These are phyloP conservation scores for Epinotia ramella DNA, from an alignment of 2,888 invertebrate species.

Conservation along the genomic window DNA sequence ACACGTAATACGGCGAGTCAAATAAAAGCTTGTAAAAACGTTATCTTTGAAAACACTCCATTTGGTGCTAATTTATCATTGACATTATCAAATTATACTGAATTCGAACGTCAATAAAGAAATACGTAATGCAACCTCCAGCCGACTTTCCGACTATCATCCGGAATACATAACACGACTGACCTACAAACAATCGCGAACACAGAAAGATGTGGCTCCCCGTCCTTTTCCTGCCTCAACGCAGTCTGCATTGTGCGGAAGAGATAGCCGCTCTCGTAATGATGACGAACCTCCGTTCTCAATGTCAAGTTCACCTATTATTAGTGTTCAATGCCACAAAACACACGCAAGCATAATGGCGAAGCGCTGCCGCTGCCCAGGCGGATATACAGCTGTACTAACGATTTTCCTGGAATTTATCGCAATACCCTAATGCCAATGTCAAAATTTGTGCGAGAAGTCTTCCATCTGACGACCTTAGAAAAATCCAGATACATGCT, in stretches of 20 bases:
- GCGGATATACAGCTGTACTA: constrained; percentile 56
- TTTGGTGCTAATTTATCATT: constrained; percentile 54
- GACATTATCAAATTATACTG: constrained; percentile 58
- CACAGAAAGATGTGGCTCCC: constrained; percentile 72
- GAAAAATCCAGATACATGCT: not conserved
- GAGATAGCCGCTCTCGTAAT: constrained; percentile 75
- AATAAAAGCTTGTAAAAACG: no score
- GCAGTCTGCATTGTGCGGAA: constrained; percentile 60
- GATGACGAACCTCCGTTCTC: constrained; percentile 84
- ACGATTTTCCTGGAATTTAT: constrained; percentile 41
- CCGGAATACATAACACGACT: constrained; percentile 83
- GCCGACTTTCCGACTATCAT: constrained; percentile 84
- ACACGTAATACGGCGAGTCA: no score
- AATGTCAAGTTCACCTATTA: constrained; percentile 86
- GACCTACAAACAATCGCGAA: constrained; percentile 82
- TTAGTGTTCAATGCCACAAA: constrained; percentile 84
- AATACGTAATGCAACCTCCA: constrained; percentile 81
- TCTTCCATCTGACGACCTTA: no score
- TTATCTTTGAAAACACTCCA: constrained; percentile 48
- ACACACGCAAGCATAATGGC: constrained; percentile 77
- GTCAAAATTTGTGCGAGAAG: not conserved
- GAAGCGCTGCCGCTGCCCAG: constrained; percentile 63
- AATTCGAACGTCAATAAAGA: constrained; percentile 67
- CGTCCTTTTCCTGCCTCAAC: constrained; percentile 69
- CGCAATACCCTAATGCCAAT: not conserved